Evolutionary conservation across 2,113 vertebrate genomes (phyloP), one percentile per base, ranked within the genome.

Genomic region (Neolamprologus toae): DNA sequence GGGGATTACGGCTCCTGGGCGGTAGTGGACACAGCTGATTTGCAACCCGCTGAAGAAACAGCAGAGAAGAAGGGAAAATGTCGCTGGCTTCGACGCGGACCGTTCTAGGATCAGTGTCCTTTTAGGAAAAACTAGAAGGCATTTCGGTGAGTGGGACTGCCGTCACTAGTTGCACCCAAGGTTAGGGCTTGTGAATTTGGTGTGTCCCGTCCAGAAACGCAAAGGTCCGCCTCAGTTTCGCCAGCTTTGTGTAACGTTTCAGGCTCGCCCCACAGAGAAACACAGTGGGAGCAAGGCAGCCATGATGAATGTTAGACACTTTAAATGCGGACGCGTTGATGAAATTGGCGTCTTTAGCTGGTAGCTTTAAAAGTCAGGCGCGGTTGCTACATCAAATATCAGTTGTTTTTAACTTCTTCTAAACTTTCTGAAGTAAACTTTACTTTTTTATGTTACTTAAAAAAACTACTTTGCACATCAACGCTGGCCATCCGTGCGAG

Each of bases 61-160:
- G 91, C 78, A 61, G 89, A 89, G 95, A 96, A 93, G 96, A 93
- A 95, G 89, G 71, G 76, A 95, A 96, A 95, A 95, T 96, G 95
- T 96, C 95, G 94, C 80, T 91, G 71, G 16, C 66, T 51, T 88
- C 57, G 73, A 83, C 81, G 54, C 91, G 90, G 94, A 96, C 97
- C 96, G 97, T 96, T 97, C 97, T 86, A 96, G 97, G 97, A 97
- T 97, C 97, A 97, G 97, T 95, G 79, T 66, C 83, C 3, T 90
- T 83, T 88, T 93, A 94, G 76, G 81, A 90, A 28, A 81, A 82
- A 19, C 26, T 47, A 47, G 31, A 80, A 84, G 49, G 88, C 85
- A 21, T 35, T 40, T 85, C 82, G 96, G 97, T 97, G 95, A 96
- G 96, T 96, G 91, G 86, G 92, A 92, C 94, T 84, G 61, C 90